These are phyloP conservation scores for Lepidurus arcticus DNA, from an alignment of 1,140 invertebrate species.

Conservation along the genomic window DNA sequence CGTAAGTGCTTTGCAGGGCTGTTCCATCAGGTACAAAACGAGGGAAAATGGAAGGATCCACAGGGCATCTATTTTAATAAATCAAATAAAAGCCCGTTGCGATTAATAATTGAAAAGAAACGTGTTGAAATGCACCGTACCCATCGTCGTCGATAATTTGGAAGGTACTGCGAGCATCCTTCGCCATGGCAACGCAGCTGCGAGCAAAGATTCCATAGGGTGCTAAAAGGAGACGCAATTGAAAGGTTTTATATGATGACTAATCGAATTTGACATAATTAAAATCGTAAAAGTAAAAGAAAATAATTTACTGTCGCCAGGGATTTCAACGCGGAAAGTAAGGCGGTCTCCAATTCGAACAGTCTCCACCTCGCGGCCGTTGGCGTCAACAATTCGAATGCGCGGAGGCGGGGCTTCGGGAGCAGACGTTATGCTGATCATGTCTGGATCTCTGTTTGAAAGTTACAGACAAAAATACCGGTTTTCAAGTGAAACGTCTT, in stretches of 20 bases:
- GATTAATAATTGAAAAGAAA: neutral
- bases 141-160: conserved; percentile 93
- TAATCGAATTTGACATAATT: neutral
- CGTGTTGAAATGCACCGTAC: conserved; percentile 47
- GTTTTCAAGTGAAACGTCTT: conserved; percentile 12
- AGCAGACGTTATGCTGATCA: conserved; percentile 90
- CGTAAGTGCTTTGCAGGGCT: conserved; percentile 82
- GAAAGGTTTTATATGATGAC: neutral
- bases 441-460: conserved; percentile 71
- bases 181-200: conserved; percentile 93
- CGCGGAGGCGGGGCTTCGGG: conserved; percentile 89
- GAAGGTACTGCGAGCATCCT: conserved; percentile 91
- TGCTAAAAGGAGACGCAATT: conserved; percentile 55
- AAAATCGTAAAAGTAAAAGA: neutral
- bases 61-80: conserved; percentile 64
- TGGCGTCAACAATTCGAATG: conserved; percentile 79
- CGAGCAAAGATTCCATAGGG: conserved; percentile 92
- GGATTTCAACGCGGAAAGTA: conserved; percentile 92
- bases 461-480: conserved; percentile 23
- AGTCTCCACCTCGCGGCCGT: conserved; percentile 81
- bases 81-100: neutral
- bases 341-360: conserved; percentile 90
- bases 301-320: conserved; percentile 70
- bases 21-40: conserved; percentile 74
- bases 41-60: conserved; percentile 88